phyloP scores from a whole-genome alignment of 1,140 invertebrate genomes.

The Caenorhabditis elegans region DNA sequence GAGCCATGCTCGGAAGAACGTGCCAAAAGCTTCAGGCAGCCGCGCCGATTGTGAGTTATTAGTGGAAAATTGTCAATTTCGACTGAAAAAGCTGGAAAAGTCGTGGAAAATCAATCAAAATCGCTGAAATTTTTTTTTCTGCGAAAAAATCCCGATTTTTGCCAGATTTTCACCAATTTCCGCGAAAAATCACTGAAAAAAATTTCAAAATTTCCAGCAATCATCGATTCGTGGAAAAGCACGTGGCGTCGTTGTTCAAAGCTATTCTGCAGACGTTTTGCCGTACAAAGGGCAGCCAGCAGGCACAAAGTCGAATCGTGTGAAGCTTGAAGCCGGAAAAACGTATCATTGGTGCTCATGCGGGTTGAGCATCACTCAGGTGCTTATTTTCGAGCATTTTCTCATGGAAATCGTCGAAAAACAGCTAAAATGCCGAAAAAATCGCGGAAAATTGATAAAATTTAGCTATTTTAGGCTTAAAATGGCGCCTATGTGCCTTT shows the following conservation, averaged over 20 bases:
- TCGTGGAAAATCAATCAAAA: no score
- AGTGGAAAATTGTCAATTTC: neutral
- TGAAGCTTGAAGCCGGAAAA: conserved; percentile 76
- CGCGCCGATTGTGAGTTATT: neutral
- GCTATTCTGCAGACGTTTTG: conserved; percentile 42
- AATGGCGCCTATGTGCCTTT: no score
- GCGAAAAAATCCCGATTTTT: no score
- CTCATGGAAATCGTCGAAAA: neutral
- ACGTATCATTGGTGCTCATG: conserved; percentile 88
- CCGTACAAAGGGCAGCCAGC: conserved; percentile 45
- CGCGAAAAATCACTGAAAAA: no score
- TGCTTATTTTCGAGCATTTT: neutral
- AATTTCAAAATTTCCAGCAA: neutral
- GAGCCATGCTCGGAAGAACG: conserved; percentile 7
- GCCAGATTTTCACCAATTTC: no score
- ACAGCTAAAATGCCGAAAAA: neutral
- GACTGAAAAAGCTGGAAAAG: neutral
- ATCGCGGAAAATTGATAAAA: neutral
- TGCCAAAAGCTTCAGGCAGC: neutral
- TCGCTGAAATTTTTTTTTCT: no score
- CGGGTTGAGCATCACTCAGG: conserved; percentile 77
- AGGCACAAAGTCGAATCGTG: conserved; percentile 85
- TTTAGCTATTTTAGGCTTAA: no score
- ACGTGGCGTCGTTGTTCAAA: conserved; percentile 35
- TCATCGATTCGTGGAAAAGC: conserved; percentile 8